phyloP scores from a whole-genome alignment of 2,888 invertebrate species.

The Micoletzkya japonica region DNA sequence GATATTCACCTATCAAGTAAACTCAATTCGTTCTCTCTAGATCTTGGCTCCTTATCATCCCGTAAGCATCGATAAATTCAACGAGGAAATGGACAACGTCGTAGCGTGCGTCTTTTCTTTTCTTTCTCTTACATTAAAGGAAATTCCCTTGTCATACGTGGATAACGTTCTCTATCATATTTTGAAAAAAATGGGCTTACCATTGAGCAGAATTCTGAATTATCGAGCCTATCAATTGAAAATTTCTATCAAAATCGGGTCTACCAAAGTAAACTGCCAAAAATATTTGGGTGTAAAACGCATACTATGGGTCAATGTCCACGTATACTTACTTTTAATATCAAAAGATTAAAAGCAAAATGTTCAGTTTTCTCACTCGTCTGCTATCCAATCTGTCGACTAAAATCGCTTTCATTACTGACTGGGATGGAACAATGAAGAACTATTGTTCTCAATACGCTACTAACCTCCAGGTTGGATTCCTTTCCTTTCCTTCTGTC shows the following conservation, averaged over 20 bases:
- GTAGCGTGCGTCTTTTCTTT: constrained; percentile 28
- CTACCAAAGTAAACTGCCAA: too few relatives aligned
- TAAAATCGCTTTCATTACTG: constrained; percentile 56
- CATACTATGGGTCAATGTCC: background rate
- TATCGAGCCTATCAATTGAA: too few relatives aligned
- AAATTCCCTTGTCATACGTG: background rate
- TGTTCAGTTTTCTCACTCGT: constrained; percentile 44
- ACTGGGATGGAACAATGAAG: constrained; percentile 65
- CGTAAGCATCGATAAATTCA: constrained; percentile 34
- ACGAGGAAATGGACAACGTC: constrained; percentile 37
- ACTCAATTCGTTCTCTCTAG: background rate
- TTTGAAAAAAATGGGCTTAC: background rate
- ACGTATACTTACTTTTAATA: too few relatives aligned
- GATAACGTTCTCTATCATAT: background rate
- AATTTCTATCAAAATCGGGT: too few relatives aligned
- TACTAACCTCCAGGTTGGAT: constrained; percentile 57
- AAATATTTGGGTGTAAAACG: constrained; percentile 4
- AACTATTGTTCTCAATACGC: constrained; percentile 63
- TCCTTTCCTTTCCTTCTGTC: background rate
- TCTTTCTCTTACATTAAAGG: background rate
- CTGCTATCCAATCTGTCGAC: constrained; percentile 36
- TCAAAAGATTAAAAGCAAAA: too few relatives aligned
- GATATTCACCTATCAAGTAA: background rate
- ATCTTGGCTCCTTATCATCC: constrained; percentile 49
- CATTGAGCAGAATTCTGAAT: constrained; percentile 31